Evolutionary conservation across 2,797 vertebrate species (phyloP).

Genomic region (Ptychobarbus kaznakovi): DNA sequence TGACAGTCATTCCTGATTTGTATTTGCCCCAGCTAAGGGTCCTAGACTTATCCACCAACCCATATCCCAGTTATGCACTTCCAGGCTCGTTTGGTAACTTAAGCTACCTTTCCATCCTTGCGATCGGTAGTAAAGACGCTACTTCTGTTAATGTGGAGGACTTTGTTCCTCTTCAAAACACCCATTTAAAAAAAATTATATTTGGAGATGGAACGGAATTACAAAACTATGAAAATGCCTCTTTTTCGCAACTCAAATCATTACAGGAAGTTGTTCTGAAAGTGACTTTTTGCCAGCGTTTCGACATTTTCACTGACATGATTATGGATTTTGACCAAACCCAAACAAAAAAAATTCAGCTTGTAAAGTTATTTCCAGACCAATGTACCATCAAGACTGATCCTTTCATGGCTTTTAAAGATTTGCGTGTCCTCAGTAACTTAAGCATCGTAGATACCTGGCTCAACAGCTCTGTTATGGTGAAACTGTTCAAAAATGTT

Average conservation of each 20-base stretch:
- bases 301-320: constrained; percentile 64
- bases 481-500: constrained; percentile 62
- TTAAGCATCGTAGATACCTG: constrained; percentile 67
- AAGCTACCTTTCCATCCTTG: constrained; percentile 56
- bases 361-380: constrained; percentile 65
- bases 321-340: constrained; percentile 67
- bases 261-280: constrained; percentile 66
- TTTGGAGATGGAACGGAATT: constrained; percentile 62
- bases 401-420: constrained; percentile 62
- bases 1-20: constrained; percentile 67
- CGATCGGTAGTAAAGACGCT: constrained; percentile 64
- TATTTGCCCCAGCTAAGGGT: constrained; percentile 61
- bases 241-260: constrained; percentile 66
- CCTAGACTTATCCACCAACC: constrained; percentile 69
- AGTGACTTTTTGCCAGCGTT: constrained; percentile 66
- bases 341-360: constrained; percentile 44
- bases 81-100: constrained; percentile 65
- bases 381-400: constrained; percentile 57
- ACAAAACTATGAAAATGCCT: constrained; percentile 65
- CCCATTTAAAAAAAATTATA: constrained; percentile 61
- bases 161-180: constrained; percentile 64
- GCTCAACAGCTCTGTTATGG: constrained; percentile 69
- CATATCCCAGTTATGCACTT: constrained; percentile 64
- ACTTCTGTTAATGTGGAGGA: constrained; percentile 59
- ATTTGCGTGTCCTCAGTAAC: constrained; percentile 60